Conservation (phyloP, 37 sponge, comb jelly and placozoan species). For the Spongia lamella region DNA sequence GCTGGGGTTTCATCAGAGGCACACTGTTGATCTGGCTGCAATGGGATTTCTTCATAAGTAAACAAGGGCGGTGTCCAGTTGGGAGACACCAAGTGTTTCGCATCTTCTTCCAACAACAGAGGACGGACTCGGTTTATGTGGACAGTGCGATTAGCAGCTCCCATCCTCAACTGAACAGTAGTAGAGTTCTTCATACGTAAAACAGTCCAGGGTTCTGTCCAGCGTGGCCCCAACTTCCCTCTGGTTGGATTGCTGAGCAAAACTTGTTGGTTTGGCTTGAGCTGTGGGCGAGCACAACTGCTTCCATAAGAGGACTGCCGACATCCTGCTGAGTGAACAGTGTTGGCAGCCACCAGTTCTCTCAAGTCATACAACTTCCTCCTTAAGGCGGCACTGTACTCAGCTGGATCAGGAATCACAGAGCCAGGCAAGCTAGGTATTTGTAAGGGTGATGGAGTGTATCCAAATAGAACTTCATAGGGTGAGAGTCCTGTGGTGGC, state of each 20-base stretch:
- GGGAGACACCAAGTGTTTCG: too few species aligned
- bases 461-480: too few species aligned
- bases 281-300: neutral
- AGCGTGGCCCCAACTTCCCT: neutral
- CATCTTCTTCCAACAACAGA: neutral
- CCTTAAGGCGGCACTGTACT: neutral
- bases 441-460: neutral
- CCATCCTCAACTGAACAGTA: too few species aligned
- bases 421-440: neutral
- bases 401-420: neutral
- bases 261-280: neutral
- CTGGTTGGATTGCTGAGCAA: neutral
- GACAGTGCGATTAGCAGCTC: too few species aligned
- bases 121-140: too few species aligned
- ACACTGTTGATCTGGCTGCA: too few species aligned
- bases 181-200: too few species aligned
- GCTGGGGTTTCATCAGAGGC: too few species aligned
- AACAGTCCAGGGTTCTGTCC: constrained; percentile 16
- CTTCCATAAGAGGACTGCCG: neutral
- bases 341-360: neutral
- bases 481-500: constrained; percentile 10
- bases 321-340: neutral
- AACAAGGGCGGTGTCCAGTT: too few species aligned
- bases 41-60: too few species aligned
- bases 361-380: neutral